Evolutionary conservation across 2,113 vertebrate species (phyloP).

Genomic region (Oncorhynchus mykiss): DNA sequence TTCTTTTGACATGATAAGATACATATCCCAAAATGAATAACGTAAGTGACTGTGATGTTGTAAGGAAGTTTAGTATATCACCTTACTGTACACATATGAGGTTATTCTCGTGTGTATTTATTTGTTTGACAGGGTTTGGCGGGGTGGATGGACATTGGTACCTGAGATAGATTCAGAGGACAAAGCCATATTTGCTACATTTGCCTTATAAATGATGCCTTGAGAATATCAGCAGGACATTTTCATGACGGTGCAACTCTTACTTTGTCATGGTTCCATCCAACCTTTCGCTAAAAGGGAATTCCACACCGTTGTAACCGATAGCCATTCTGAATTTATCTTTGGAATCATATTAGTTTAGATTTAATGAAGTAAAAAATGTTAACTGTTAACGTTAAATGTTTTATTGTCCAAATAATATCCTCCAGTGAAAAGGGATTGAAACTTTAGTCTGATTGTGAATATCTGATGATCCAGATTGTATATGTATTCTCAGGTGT

Average conservation of each 20-base stretch:
- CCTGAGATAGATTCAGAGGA: neutral
- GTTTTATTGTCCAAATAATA: neutral
- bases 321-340: neutral
- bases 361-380: neutral
- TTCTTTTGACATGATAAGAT: neutral
- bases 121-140: too few relatives aligned
- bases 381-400: neutral
- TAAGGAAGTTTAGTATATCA: too few relatives aligned
- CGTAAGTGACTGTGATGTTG: too few relatives aligned
- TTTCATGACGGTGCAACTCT: neutral
- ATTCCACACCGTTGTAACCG: neutral
- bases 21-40: too few relatives aligned
- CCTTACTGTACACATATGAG: too few relatives aligned
- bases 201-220: neutral
- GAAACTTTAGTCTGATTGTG: neutral
- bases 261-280: neutral
- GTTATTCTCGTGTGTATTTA: too few relatives aligned
- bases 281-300: neutral
- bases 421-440: neutral
- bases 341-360: neutral
- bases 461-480: neutral
- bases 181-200: neutral
- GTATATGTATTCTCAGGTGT: slow-evolving; percentile 23
- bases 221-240: neutral
- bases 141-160: neutral